phyloP scores from a whole-genome alignment of 2,888 invertebrate species.

The Euplagia quadripunctaria region DNA sequence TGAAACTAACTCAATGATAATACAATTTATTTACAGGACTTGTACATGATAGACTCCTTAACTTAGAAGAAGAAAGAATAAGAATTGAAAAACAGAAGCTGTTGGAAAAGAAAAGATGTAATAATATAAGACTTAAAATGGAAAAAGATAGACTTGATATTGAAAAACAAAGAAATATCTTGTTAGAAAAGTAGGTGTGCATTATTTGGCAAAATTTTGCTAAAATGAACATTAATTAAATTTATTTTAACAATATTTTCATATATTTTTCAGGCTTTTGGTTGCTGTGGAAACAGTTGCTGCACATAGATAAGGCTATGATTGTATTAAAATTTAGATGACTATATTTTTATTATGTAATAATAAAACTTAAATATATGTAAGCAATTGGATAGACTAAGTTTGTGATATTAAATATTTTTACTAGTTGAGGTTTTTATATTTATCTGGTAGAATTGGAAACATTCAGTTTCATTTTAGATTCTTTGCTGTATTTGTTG shows the following conservation, averaged over 20 bases:
- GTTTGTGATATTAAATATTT: slow-evolving; percentile 55
- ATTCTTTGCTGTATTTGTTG: neutral
- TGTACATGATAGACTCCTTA: slow-evolving; percentile 70
- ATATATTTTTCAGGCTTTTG: slow-evolving; percentile 56
- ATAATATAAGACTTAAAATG: slow-evolving; percentile 72
- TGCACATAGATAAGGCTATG: slow-evolving; percentile 42
- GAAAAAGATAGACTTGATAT: slow-evolving; percentile 72
- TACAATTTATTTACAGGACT: slow-evolving; percentile 50
- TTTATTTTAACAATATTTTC: neutral
- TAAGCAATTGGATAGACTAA: slow-evolving; percentile 34
- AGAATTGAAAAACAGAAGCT: slow-evolving; percentile 73
- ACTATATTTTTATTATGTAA: slow-evolving; percentile 37
- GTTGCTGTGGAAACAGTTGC: slow-evolving; percentile 69
- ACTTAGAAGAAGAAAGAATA: slow-evolving; percentile 72
- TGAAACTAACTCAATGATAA: neutral
- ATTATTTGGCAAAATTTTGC: neutral
- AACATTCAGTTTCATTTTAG: neutral
- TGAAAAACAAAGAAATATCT: slow-evolving; percentile 69
- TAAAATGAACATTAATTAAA: neutral
- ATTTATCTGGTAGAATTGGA: neutral
- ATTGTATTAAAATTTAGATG: slow-evolving; percentile 3
- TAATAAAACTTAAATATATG: neutral
- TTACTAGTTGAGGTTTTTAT: slow-evolving; percentile 19
- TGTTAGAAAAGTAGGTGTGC: slow-evolving; percentile 66
- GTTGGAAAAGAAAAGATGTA: slow-evolving; percentile 72